Evolutionary conservation across 2,113 vertebrate species (phyloP), one percentile per base, ranked within the genome.

Genomic region (Python bivittatus): DNA sequence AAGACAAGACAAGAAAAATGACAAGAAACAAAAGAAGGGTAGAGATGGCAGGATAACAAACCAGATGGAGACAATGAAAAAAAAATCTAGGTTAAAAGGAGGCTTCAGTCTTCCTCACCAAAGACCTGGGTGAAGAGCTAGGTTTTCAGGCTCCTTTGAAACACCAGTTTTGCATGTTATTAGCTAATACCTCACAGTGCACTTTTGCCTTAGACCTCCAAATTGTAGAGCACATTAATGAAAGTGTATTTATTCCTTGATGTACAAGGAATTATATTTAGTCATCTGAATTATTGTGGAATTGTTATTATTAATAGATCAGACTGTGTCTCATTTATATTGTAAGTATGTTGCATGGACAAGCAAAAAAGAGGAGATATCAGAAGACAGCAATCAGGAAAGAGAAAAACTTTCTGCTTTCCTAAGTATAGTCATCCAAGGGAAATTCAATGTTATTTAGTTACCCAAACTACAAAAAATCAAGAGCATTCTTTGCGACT

Each of bases 401-500:
- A 85, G 60, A 58, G 17, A 8, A 57, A 90, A 20, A 6, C 1
- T 25, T 92, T 72, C 52, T 54, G 33, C 38, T 68, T 68, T n/a
- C 89, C n/a, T 42, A 87, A 84, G 54, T 54, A 89, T 17, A 58
- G 79, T 72, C 53, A 79, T 68, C n/a, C 27, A 86, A 84, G 52
- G 44, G 61, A n/a, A 92, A 88, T 88, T 94, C 86, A 88, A 52
- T 25, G 0, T 0, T 44, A 20, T 83, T n/a, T 42, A 91, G 4
- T 22, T 9, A 29, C 83, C 89, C 88, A 53, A 89, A 38, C 0
- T 4, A 13, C 88, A 85, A 56, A 90, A 29, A 90, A 84, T 92
- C 84, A 90, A 83, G 64, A 4, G 52, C 20, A 87, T 92, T 87
- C 53, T 92, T 92, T 93, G 20, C 68, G 90, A 87, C 44, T 3